Conservation (phyloP, 1,140 invertebrate species). For the Ephestia elutella region DNA sequence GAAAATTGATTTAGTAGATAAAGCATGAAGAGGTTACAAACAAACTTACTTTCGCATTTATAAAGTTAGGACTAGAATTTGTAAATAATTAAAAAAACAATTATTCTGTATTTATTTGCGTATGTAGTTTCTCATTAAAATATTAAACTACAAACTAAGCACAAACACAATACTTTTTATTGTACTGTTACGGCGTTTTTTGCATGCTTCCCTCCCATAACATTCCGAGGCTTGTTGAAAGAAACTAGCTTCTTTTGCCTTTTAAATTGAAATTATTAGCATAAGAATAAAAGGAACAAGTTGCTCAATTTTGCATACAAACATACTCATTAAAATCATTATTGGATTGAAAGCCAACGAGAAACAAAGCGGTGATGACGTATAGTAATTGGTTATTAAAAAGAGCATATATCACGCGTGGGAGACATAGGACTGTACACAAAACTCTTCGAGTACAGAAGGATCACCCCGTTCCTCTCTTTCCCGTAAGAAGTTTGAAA, state of each 20-base stretch:
- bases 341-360: neutral
- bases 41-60: too few relatives aligned
- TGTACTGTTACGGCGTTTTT: too few relatives aligned
- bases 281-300: neutral
- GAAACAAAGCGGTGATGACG: neutral
- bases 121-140: too few relatives aligned
- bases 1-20: too few relatives aligned
- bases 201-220: neutral
- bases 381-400: slow-evolving; percentile 68
- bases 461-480: neutral
- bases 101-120: too few relatives aligned
- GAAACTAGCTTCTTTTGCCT: neutral
- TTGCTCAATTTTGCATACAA: neutral
- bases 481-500: too few relatives aligned
- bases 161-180: too few relatives aligned
- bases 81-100: too few relatives aligned
- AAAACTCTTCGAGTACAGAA: slow-evolving; percentile 40
- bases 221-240: neutral
- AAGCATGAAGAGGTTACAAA: too few relatives aligned
- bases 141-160: too few relatives aligned
- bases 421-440: slow-evolving; percentile 32
- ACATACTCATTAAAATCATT: neutral
- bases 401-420: slow-evolving; percentile 64
- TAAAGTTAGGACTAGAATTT: too few relatives aligned
- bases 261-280: neutral